phyloP scores from a whole-genome alignment of 2,113 vertebrate genomes.

The Anthoscopus minutus region DNA sequence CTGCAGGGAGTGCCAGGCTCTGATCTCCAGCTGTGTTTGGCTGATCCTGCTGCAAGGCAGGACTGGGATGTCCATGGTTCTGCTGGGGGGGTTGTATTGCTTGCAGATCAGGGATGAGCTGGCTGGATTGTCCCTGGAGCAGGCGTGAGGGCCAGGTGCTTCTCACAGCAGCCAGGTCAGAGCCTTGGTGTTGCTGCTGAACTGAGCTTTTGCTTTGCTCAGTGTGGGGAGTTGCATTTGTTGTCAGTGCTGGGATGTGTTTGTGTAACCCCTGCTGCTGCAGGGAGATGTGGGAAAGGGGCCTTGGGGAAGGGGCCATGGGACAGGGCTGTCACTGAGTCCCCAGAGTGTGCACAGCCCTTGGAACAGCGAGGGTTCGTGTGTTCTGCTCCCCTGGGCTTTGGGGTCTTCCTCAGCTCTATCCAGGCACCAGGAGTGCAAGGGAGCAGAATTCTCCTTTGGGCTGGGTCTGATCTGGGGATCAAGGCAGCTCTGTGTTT shows the following conservation, averaged over 20 bases:
- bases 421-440: rapidly evolving
- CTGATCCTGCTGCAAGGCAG: neutral
- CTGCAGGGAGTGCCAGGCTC: neutral
- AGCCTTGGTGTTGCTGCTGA: neutral
- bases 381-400: neutral
- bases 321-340: neutral
- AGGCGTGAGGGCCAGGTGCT: neutral
- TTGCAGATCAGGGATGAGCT: neutral
- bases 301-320: rapidly evolving
- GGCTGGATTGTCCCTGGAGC: neutral
- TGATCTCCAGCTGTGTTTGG: neutral
- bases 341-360: rapidly evolving
- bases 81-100: neutral
- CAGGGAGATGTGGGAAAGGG: neutral
- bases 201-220: neutral
- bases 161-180: neutral
- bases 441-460: neutral
- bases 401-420: neutral
- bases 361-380: rapidly evolving
- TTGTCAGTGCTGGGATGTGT: rapidly evolving
- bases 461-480: neutral
- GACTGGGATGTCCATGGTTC: neutral
- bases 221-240: too few species aligned
- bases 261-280: neutral
- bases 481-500: neutral